Evolutionary conservation across 2,888 invertebrate genomes (phyloP).

Genomic region (Reticulitermes lucifugus): DNA sequence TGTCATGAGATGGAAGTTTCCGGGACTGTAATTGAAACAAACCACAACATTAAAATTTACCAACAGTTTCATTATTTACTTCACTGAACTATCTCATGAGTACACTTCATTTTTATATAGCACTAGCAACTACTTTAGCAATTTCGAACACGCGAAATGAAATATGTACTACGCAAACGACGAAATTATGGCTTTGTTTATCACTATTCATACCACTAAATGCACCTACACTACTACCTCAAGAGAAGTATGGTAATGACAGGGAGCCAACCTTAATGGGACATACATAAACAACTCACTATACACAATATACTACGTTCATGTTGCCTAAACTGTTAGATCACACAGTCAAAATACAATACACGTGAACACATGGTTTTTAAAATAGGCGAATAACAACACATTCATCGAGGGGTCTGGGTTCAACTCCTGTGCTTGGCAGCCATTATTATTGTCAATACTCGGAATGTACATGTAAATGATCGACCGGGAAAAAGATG

Average conservation of each 20-base stretch:
- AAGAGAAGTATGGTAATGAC: neutral
- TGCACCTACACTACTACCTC: neutral
- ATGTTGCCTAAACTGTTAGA: neutral
- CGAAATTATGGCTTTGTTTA: neutral
- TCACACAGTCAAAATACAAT: constrained; percentile 5
- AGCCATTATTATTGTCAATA: constrained; percentile 50
- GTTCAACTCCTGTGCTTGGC: constrained; percentile 54
- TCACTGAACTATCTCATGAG: neutral
- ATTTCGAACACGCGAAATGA: neutral
- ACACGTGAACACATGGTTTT: neutral
- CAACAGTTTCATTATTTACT: neutral
- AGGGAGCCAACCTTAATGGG: neutral
- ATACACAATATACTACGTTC: neutral
- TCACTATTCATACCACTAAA: neutral
- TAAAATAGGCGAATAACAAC: constrained; percentile 1
- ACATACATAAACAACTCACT: neutral
- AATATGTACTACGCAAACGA: neutral
- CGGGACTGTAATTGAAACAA: constrained; percentile 44
- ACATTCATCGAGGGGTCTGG: constrained; percentile 51
- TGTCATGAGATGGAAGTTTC: constrained; percentile 46
- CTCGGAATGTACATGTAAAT: constrained; percentile 36
- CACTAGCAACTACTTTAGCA: neutral
- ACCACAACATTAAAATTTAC: constrained; percentile 16
- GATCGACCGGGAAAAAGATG: constrained; percentile 36
- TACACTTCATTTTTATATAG: neutral